phyloP scores from a whole-genome alignment of 2,797 vertebrate genomes.

The Anolis apletophallus region DNA sequence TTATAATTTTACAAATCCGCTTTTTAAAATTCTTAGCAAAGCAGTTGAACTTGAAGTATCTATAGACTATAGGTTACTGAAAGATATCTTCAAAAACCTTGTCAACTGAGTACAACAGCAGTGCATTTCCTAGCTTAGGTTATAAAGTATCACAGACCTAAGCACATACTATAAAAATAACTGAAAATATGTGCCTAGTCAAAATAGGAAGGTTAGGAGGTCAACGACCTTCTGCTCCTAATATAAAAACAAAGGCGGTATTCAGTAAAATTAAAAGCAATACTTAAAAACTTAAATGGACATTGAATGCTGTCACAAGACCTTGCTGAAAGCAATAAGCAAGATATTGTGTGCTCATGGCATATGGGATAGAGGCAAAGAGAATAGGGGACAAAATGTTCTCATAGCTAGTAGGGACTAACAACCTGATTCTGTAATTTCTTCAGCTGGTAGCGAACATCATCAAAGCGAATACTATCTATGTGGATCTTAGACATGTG shows the following conservation, averaged over 20 bases:
- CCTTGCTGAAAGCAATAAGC: not conserved
- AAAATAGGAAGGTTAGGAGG: not conserved
- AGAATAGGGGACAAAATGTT: not conserved
- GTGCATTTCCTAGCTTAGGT: not conserved
- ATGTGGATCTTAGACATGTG: not conserved
- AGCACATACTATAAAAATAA: not conserved
- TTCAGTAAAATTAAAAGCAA: constrained; percentile 8
- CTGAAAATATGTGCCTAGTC: constrained; percentile 27
- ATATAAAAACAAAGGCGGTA: constrained; percentile 1
- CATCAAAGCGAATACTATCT: not conserved
- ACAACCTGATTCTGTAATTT: not conserved
- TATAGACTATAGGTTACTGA: constrained; percentile 9
- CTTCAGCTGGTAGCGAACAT: not conserved
- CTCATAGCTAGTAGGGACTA: not conserved
- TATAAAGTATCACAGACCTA: constrained; percentile 42
- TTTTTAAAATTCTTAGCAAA: not conserved
- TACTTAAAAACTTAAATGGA: not conserved
- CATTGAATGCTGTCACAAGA: not conserved
- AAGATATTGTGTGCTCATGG: not conserved
- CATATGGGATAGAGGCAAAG: not conserved
- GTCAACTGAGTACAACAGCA: not conserved
- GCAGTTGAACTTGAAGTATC: constrained; percentile 39
- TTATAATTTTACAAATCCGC: constrained; percentile 29
- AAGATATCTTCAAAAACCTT: not conserved
- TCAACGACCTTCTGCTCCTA: constrained; percentile 20